Percentiles rank a stretch among this genome's conserved stretches.
These are phyloP conservation scores for Punctoribates punctum DNA, from an alignment of 2,888 invertebrate genomes.

Conservation along the genomic window DNA sequence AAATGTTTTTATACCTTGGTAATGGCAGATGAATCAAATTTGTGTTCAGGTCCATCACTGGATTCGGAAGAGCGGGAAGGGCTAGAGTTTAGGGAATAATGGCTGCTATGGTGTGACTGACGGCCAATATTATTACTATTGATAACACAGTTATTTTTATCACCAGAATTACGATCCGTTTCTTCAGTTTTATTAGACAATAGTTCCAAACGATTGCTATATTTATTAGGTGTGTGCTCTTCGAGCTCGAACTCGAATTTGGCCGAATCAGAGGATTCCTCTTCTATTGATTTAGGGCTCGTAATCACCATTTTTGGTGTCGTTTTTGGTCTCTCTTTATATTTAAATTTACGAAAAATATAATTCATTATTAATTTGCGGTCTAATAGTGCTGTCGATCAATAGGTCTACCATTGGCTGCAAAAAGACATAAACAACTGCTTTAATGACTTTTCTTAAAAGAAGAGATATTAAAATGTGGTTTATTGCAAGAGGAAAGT, in stretches of 20 bases:
- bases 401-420: background rate
- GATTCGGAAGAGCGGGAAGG: constrained; percentile 5
- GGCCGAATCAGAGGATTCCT: background rate
- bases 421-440: background rate
- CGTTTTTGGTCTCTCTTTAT: background rate
- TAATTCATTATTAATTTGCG: background rate
- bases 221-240: background rate
- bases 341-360: constrained; percentile 26
- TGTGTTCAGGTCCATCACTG: background rate
- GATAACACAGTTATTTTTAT: background rate
- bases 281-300: background rate
- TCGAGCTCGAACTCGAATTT: constrained; percentile 19
- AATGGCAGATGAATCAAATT: background rate
- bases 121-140: background rate
- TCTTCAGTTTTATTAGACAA: background rate
- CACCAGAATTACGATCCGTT: background rate
- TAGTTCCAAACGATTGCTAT: background rate
- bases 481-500: no score
- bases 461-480: background rate
- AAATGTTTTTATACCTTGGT: no score
- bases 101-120: constrained; percentile 3
- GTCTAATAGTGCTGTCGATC: background rate
- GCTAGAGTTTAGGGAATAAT: constrained; percentile 1
- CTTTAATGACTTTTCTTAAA: background rate
- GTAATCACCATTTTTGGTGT: constrained; percentile 25